Evolutionary conservation across 2,797 vertebrate genomes (phyloP), one percentile per base, ranked within the genome.

Genomic region (Tadarida brasiliensis): DNA sequence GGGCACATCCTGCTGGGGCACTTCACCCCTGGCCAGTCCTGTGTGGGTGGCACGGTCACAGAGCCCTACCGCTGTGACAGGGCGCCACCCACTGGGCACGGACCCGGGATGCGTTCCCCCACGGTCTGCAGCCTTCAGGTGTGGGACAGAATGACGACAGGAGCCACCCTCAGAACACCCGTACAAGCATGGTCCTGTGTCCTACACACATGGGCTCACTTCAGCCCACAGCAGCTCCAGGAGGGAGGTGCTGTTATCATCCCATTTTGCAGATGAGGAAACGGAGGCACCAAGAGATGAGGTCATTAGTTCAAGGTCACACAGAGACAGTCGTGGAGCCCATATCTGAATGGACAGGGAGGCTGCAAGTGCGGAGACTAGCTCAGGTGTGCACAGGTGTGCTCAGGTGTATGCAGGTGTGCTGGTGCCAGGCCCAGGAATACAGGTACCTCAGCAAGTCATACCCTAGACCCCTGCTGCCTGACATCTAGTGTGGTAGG

Each of bases 31-130:
- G 0, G n/a, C 28, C n/a, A 76, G 80, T 24, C 26, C 57, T 19
- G 80, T 26, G 57, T 5, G 19, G 16, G 7, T 26, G 49, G 35
- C 9, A 7, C 9, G 0, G 5, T 12, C 5, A 9, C 11, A 7
- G 70, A 0, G 1, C 10, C 17, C 1, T 20, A 49, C 81, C 47
- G 5, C 39, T 61, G 47, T 28, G 26, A 44, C 39, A 44, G 39
- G 39, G 39, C 39, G 39, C 39, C 39, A 44, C 39, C 39, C 39
- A 44, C 39, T 44, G 39, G 39, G 3, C 7, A 7, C 39, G 7
- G 39, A 7, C 39, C 5, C 39, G 5, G 39, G 39, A 44, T 44
- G 39, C 39, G 7, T 44, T 44, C 39, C 39, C 7, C 39, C 39
- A 5, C 39, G 39, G 39, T 44, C 39, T 44, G 39, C 39, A 44